phyloP scores from a whole-genome alignment of 2,797 vertebrate species.

The Myoxocephalus aenaeus region DNA sequence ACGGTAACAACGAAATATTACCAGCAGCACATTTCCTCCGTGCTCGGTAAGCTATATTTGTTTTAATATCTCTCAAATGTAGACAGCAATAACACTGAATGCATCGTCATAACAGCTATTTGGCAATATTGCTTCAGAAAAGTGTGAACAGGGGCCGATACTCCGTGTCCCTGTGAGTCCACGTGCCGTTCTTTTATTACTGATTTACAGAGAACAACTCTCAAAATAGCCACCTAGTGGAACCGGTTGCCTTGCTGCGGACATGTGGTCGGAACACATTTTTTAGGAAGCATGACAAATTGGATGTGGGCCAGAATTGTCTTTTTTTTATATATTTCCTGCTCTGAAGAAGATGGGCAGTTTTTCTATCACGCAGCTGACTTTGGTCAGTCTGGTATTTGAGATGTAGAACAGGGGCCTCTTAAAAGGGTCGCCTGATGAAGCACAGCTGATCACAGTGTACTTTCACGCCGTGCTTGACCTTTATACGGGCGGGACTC shows the following conservation, averaged over 20 bases:
- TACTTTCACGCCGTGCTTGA: not conserved
- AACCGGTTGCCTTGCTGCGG: conserved; percentile 57
- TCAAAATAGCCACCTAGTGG: conserved; percentile 61
- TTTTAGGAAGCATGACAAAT: conserved; percentile 29
- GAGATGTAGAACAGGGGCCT: conserved; percentile 22
- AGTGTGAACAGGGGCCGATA: conserved; percentile 21
- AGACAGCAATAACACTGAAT: conserved; percentile 8
- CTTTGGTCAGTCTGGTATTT: conserved; percentile 18
- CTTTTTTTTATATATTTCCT: not conserved
- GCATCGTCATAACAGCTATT: not conserved
- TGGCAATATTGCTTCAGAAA: not conserved
- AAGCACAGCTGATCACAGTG: conserved; percentile 25
- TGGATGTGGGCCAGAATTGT: conserved; percentile 31
- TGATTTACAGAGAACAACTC: conserved; percentile 54
- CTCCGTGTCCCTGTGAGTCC: conserved; percentile 34
- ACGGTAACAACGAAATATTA: conserved; percentile 73
- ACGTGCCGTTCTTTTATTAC: conserved; percentile 60
- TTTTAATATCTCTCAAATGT: conserved; percentile 7
- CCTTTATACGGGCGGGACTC: not conserved
- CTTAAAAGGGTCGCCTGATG: conserved; percentile 37
- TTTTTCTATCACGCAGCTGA: not conserved
- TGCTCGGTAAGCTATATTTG: conserved; percentile 49
- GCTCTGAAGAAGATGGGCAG: not conserved
- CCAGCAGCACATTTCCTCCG: conserved; percentile 62
- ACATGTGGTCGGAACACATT: conserved; percentile 48